Percentiles rank a stretch among this genome's conserved stretches.
These are phyloP conservation scores for Megalurothrips usitatus DNA, from an alignment of 2,888 invertebrate species.

Conservation along the genomic window DNA sequence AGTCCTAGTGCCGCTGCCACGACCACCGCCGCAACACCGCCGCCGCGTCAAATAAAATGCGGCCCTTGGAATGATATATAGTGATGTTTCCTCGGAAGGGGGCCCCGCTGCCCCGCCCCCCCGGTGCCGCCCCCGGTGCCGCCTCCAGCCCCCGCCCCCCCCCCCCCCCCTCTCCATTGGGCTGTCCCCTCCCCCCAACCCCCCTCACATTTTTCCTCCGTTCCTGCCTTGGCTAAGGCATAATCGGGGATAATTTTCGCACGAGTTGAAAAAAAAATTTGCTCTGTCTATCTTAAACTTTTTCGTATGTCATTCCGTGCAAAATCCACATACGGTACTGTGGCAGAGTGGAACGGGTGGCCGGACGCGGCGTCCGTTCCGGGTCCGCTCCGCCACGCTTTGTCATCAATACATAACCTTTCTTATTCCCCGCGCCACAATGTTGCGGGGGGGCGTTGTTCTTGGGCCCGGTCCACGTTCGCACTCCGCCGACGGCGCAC, in stretches of 20 bases:
- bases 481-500: not conserved
- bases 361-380: no score
- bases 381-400: not conserved
- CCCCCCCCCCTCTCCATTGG: not conserved
- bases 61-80: constrained; percentile 20
- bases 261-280: not conserved
- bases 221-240: not conserved
- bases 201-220: not conserved
- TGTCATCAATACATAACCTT: not conserved
- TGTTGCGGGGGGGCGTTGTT: not conserved
- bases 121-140: constrained; percentile 14
- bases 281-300: no score
- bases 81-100: constrained; percentile 24
- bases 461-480: not conserved
- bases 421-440: not conserved
- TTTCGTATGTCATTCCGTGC: no score
- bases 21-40: not conserved
- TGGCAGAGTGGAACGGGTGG: no score
- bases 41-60: constrained; percentile 24
- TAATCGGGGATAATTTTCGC: constrained; percentile 14
- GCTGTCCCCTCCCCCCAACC: not conserved
- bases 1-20: not conserved
- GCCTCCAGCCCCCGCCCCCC: not conserved
- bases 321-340: no score
- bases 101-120: not conserved